Evolutionary conservation across 2,888 invertebrate species (phyloP).

Genomic region (Tryphoninae sp.): DNA sequence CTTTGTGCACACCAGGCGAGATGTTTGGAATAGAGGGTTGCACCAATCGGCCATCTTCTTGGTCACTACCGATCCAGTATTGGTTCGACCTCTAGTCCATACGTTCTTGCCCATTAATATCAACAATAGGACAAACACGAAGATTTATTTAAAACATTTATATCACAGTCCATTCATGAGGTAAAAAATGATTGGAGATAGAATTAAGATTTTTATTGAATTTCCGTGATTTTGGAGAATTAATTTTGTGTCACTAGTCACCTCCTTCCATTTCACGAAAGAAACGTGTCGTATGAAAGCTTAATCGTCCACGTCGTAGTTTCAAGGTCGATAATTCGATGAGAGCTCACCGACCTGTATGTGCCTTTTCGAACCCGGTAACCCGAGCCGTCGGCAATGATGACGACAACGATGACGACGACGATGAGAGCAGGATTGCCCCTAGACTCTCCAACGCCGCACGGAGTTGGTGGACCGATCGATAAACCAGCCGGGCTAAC

Average conservation of each 20-base stretch:
- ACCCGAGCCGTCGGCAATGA: slow-evolving; percentile 53
- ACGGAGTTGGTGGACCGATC: slow-evolving; percentile 51
- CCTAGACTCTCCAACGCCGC: slow-evolving; percentile 47
- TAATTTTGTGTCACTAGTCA: too few relatives aligned
- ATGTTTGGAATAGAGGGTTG: background rate
- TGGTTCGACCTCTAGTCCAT: too few relatives aligned
- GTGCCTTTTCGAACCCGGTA: slow-evolving; percentile 54
- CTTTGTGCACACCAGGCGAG: background rate
- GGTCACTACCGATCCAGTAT: too few relatives aligned
- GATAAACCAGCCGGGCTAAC: slow-evolving; percentile 57
- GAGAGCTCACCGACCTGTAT: slow-evolving; percentile 62
- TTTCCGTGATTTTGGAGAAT: too few relatives aligned
- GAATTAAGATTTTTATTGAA: too few relatives aligned
- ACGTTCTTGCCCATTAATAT: too few relatives aligned
- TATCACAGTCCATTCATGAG: too few relatives aligned
- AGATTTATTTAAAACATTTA: too few relatives aligned
- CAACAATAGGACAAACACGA: too few relatives aligned
- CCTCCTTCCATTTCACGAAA: too few relatives aligned
- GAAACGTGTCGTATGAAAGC: background rate
- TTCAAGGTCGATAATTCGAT: slow-evolving; percentile 67
- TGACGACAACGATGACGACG: slow-evolving; percentile 32
- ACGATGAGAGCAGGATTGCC: slow-evolving; percentile 55
- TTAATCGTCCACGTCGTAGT: slow-evolving; percentile 41
- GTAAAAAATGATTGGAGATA: too few relatives aligned
- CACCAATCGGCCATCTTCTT: too few relatives aligned